phyloP scores from a whole-genome alignment of 2,888 invertebrate genomes.

The Stegophylla sp. region DNA sequence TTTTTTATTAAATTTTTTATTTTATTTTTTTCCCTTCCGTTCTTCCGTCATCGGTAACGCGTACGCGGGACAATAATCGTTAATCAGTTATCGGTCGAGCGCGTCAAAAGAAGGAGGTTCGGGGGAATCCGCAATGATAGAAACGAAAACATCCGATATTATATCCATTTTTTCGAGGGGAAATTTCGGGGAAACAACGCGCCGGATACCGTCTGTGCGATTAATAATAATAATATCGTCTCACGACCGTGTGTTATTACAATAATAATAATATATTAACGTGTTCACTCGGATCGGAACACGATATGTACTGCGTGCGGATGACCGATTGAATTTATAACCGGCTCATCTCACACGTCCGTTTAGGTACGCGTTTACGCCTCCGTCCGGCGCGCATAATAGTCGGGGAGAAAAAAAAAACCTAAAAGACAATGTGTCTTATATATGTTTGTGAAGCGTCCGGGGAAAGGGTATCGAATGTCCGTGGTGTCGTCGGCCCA shows the following conservation, averaged over 20 bases:
- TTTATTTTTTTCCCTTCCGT: neutral
- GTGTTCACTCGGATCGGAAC: slow-evolving; percentile 42
- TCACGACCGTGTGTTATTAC: neutral
- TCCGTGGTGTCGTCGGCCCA: neutral
- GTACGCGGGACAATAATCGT: slow-evolving; percentile 20
- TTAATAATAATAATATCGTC: neutral
- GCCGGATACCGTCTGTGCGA: neutral
- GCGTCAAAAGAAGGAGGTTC: neutral
- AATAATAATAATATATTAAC: neutral
- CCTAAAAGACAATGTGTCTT: neutral
- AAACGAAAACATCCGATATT: slow-evolving; percentile 3
- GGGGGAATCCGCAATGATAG: neutral
- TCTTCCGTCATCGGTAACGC: neutral
- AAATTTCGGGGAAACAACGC: neutral
- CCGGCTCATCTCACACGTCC: slow-evolving; percentile 57
- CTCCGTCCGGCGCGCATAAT: slow-evolving; percentile 33
- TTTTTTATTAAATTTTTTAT: neutral
- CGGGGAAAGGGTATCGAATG: slow-evolving; percentile 11
- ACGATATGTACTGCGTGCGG: slow-evolving; percentile 41
- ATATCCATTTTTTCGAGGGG: neutral
- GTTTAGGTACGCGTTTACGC: slow-evolving; percentile 57
- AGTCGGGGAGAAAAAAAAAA: neutral
- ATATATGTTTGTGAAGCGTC: neutral
- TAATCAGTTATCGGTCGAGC: slow-evolving; percentile 19
- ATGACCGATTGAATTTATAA: slow-evolving; percentile 56